These are phyloP conservation scores for Crotalus viridis DNA, from an alignment of 2,113 vertebrate genomes.

Conservation along the genomic window DNA sequence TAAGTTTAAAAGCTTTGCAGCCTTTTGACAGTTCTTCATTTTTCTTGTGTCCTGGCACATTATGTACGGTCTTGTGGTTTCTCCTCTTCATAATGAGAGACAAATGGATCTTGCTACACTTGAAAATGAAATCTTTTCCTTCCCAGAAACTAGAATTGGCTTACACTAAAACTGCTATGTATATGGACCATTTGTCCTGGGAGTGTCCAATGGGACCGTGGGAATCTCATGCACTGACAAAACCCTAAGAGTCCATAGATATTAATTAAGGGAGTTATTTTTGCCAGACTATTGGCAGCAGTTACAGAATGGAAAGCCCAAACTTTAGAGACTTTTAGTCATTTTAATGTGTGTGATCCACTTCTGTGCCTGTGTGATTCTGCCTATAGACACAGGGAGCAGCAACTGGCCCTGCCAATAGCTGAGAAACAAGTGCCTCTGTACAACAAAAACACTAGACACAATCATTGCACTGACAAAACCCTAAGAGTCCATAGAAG, in stretches of 20 bases:
- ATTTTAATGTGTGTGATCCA: neutral
- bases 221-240: constrained; percentile 3
- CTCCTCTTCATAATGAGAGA: constrained; percentile 17
- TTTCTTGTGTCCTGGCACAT: constrained; percentile 17
- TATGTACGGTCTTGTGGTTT: neutral
- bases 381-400: neutral
- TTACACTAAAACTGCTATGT: neutral
- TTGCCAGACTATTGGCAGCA: neutral
- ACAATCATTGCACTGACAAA: neutral
- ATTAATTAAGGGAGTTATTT: constrained; percentile 14
- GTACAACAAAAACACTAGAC: neutral
- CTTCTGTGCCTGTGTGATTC: neutral
- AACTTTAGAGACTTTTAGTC: neutral
- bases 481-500: too few relatives aligned
- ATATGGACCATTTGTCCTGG: neutral
- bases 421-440: neutral
- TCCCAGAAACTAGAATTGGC: constrained; percentile 16
- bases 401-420: neutral
- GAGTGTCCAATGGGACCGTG: neutral
- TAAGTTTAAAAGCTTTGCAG: neutral
- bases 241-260: neutral
- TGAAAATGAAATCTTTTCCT: constrained; percentile 7
- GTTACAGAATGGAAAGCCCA: neutral
- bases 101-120: constrained; percentile 28
- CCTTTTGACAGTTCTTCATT: constrained; percentile 7